These are phyloP conservation scores for Crenuchus spilurus DNA, from an alignment of 2,797 vertebrate species.

Conservation along the genomic window DNA sequence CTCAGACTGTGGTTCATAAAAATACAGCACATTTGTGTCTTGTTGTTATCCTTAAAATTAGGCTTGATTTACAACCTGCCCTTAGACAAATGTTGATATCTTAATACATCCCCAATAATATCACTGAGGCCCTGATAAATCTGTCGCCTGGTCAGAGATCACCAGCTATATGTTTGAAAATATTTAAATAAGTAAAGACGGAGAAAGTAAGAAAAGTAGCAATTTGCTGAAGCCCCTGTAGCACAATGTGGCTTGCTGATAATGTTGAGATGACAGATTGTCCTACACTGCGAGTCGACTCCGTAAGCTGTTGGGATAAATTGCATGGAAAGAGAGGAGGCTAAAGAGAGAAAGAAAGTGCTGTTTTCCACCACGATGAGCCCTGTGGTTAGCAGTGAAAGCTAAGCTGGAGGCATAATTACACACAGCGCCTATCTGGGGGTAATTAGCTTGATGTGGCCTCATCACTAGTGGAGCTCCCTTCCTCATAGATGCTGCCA, in stretches of 20 bases:
- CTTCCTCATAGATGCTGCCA: slow-evolving; percentile 75
- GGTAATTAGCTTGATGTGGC: slow-evolving; percentile 83
- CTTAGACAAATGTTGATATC: too few relatives aligned
- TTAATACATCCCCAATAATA: too few relatives aligned
- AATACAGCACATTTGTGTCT: too few relatives aligned
- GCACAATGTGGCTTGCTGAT: slow-evolving; percentile 93
- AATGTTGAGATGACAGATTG: slow-evolving; percentile 96
- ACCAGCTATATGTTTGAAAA: background rate
- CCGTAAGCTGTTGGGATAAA: slow-evolving; percentile 88
- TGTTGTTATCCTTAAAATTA: too few relatives aligned
- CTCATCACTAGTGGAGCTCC: slow-evolving; percentile 76
- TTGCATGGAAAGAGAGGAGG: slow-evolving; percentile 73
- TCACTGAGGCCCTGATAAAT: too few relatives aligned
- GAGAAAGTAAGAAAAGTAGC: slow-evolving; percentile 82
- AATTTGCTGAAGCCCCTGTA: slow-evolving; percentile 94
- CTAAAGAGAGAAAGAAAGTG: slow-evolving; percentile 43
- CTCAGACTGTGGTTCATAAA: too few relatives aligned
- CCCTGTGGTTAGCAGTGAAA: slow-evolving; percentile 79
- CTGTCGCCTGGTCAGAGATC: too few relatives aligned
- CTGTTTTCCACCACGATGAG: slow-evolving; percentile 47
- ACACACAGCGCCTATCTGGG: slow-evolving; percentile 81
- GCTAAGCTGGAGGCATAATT: slow-evolving; percentile 79
- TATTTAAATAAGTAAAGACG: background rate
- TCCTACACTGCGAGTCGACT: slow-evolving; percentile 86
- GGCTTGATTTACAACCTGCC: too few relatives aligned